Percentiles rank a stretch among this genome's conserved stretches.
These are phyloP conservation scores for Drosophila pseudoobscura DNA, from an alignment of 1,140 invertebrate species.

Conservation along the genomic window DNA sequence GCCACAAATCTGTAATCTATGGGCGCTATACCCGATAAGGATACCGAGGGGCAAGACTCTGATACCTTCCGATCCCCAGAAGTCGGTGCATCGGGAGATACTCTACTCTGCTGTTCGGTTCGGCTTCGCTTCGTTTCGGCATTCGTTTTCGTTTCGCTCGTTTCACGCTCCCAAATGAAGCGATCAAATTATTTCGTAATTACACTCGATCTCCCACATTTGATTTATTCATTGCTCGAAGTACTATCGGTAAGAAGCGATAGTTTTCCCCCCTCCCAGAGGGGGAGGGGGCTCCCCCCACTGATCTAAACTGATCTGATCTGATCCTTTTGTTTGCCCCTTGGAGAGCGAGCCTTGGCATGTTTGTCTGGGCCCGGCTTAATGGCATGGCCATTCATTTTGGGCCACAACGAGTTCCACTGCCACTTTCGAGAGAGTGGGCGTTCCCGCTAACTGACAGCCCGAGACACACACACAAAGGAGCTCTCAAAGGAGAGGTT, in stretches of 20 bases:
- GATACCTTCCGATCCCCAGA: no score
- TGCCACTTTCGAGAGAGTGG: conserved; percentile 49
- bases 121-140: conserved; percentile 17
- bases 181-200: conserved; percentile 60
- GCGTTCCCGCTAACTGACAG: conserved; percentile 78
- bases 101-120: neutral
- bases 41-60: no score
- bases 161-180: conserved; percentile 68
- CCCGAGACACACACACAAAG: conserved; percentile 23
- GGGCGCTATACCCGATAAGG: no score
- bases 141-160: conserved; percentile 14
- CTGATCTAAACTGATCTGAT: neutral
- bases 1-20: no score
- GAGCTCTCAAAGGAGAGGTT: neutral
- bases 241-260: conserved; percentile 25
- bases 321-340: neutral
- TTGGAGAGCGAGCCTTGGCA: neutral
- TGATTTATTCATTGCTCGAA: conserved; percentile 61
- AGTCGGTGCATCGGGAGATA: neutral
- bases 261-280: neutral
- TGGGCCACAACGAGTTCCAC: conserved; percentile 43
- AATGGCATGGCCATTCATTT: conserved; percentile 79
- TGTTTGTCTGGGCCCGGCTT: conserved; percentile 39
- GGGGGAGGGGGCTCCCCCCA: no score
- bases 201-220: conserved; percentile 44